Base-by-base conservation (phyloP, 2,113 vertebrate genomes). In the Pelmatolapia mariae region DNA sequence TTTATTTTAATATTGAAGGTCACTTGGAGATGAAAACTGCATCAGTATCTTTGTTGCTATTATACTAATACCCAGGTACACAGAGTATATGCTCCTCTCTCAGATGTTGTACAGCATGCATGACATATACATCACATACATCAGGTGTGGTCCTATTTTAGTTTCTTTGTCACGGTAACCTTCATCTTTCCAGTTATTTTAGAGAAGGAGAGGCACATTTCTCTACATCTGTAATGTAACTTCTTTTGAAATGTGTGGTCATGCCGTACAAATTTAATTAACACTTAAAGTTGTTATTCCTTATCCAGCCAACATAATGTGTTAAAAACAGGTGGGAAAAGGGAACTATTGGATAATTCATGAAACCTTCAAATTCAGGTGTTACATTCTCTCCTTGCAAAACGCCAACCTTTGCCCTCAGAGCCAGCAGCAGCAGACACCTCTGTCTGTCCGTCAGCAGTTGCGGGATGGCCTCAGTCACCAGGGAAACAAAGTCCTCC, bases 361-460 rank as follows among this genome's bases (percentile, higher is more conserved):
- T 26, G 40, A 45, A 18, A 26, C 40, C 40, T 45, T 10, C 15
- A 45, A 73, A 16, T 18, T 18, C 40, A 45, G 22, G 8, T 26
- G 66, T 26, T 24, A 2, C 61, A 71, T 71, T 71, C 40, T 29
- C 68, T 76, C 6, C 71, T 45, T 47, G 24, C 11, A 53, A 4
- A 33, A 53, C n/a, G 24, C 83, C 26, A 91, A 97, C 97, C 96
- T 97, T 97, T 68, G 96, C 96, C 79, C 96, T 94, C 12, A 97
- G 95, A 1, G 96, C 96, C 86, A 97, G 90, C 81, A 95, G 96
- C 43, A 97, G 93, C 56, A 97, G 89, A 26, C 90, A 95, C 43
- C 92, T 94, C 93, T 97, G 96, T 2, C 95, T 94, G 86, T 94
- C 95, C 15, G 91, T 94, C 66, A 97, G 93, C 83, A 97, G 86